These are phyloP conservation scores for Ceyx melanurus DNA, from an alignment of 2,113 vertebrate genomes.

Conservation along the genomic window DNA sequence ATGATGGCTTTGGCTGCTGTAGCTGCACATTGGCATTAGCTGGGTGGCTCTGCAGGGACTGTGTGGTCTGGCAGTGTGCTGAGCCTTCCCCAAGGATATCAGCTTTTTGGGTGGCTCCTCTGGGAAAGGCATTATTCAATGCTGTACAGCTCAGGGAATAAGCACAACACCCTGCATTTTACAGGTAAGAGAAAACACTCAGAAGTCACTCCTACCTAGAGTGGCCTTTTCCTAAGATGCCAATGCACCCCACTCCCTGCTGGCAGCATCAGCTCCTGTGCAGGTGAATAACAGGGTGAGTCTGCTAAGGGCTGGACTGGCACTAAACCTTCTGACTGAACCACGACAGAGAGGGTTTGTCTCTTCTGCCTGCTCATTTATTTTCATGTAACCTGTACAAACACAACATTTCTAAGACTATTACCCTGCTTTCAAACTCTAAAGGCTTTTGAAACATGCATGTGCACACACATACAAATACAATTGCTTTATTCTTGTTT, in stretches of 20 bases:
- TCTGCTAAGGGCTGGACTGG: not conserved
- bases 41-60: not conserved
- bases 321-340: not conserved
- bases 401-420: not conserved
- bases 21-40: not conserved
- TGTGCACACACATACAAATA: not conserved
- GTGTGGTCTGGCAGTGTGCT: not conserved
- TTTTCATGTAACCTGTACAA: not conserved
- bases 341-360: not conserved
- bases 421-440: not conserved
- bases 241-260: not conserved
- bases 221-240: not conserved
- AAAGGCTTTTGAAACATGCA: not conserved
- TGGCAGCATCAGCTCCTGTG: not conserved
- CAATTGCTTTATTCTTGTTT: conserved; percentile 2
- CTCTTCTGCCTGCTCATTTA: not conserved
- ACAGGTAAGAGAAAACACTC: not conserved
- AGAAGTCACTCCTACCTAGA: not conserved
- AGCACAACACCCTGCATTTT: not conserved
- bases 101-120: not conserved
- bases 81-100: not conserved
- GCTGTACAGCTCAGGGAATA: not conserved
- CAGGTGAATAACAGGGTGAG: not conserved
- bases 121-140: not conserved
- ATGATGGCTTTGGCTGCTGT: not conserved